Base-by-base conservation (phyloP, 1,140 invertebrate genomes). In the Chrysopa pallens region DNA sequence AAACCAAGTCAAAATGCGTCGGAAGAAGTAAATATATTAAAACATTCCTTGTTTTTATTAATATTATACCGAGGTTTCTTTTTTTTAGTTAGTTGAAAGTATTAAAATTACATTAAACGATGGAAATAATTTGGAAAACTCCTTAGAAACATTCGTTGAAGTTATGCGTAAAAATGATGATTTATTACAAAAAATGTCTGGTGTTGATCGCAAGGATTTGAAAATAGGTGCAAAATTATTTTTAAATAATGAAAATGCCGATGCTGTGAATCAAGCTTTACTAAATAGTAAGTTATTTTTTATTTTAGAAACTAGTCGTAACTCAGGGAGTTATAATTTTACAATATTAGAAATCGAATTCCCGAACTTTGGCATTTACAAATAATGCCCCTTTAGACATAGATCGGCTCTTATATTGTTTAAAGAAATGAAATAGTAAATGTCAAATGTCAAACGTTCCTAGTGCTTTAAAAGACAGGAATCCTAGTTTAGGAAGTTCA, bases 1-100 rank as follows among this genome's bases (percentile, higher is more conserved):
- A 87, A 86, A 57, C 76, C 81, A 41, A 80, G 78, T 47, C 78
- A 84, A 56, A 80, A 75, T 63, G 74, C 85, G 15, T 77, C 76
- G 37, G 81, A 88, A 59, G 86, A 92, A 71, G 85, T 87, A 60
- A 63, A 54, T 53, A 46, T 44, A 49, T 43, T 36, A 52, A 53
- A 12, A 28, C 29, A 12, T n/a, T 29, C 27, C 29, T 12, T 40
- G 13, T 42, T 11, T 17, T 33, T 15, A 13, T 36, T 29, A 31
- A n/a, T 42, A n/a, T n/a, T n/a, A n/a, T n/a, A n/a, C n/a, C n/a
- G n/a, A 13, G n/a, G 11, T 42, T 11, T 17, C 14, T 42, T 23
- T 36, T 11, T 72, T 71, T 47, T 58, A 84, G 81, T 52, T 85
- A 38, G 67, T 72, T 40, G 78, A 84, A 55, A 74, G 78, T 45